These are phyloP conservation scores for Hydrotaea diabolus DNA, from an alignment of 2,888 invertebrate species.

Conservation along the genomic window DNA sequence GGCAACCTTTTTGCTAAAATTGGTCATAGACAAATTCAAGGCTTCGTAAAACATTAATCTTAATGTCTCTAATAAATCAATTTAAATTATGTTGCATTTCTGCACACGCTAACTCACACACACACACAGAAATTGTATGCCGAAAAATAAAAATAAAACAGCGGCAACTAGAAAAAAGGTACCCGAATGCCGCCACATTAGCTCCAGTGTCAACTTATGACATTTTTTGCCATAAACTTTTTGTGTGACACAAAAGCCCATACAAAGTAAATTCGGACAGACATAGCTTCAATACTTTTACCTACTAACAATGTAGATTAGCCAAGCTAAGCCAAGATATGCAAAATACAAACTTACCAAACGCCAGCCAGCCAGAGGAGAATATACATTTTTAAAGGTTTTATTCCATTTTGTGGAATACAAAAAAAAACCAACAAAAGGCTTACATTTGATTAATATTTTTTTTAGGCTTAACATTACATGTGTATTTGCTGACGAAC, in stretches of 20 bases:
- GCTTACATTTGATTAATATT: slow-evolving; percentile 9
- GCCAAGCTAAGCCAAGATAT: slow-evolving; percentile 14
- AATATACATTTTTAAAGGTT: slow-evolving; percentile 48
- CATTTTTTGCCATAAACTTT: slow-evolving; percentile 50
- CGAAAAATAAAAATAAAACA: neutral
- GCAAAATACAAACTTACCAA: slow-evolving; percentile 5
- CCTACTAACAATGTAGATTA: slow-evolving; percentile 28
- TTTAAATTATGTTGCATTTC: slow-evolving; percentile 60
- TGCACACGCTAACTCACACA: neutral
- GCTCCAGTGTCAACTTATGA: slow-evolving; percentile 63
- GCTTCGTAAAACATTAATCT: slow-evolving; percentile 60
- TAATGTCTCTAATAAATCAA: slow-evolving; percentile 65
- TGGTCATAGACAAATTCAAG: slow-evolving; percentile 50
- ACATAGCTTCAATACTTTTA: neutral
- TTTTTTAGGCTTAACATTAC: slow-evolving; percentile 17
- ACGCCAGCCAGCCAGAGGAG: slow-evolving; percentile 18
- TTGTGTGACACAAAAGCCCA: slow-evolving; percentile 47
- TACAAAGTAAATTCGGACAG: neutral
- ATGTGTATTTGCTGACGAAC: neutral
- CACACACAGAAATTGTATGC: neutral
- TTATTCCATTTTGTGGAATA: slow-evolving; percentile 15
- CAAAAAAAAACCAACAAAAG: slow-evolving; percentile 18
- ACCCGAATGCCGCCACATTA: slow-evolving; percentile 60
- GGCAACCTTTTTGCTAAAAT: slow-evolving; percentile 1
- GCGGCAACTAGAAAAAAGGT: slow-evolving; percentile 6